Conservation (phyloP, 2,113 vertebrate genomes). For the Bubo scandiacus region DNA sequence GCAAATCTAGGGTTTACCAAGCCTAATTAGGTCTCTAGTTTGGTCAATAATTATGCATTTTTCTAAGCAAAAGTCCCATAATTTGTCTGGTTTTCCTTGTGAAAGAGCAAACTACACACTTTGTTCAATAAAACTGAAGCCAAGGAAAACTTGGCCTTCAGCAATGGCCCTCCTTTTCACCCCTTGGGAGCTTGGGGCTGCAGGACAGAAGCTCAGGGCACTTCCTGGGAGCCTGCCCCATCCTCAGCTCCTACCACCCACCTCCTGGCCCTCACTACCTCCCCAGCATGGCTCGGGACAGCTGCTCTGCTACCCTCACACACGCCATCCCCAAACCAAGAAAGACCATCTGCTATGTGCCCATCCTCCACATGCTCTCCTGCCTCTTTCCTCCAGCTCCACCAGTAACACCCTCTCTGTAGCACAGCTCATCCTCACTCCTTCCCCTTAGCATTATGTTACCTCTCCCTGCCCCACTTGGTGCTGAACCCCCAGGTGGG, state of each 20-base stretch:
- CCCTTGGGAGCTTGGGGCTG: background rate
- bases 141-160: background rate
- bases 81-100: background rate
- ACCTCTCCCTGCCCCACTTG: background rate
- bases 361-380: fast-evolving
- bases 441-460: background rate
- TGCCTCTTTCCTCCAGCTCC: background rate
- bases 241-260: background rate
- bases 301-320: background rate
- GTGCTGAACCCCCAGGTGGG: background rate
- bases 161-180: background rate
- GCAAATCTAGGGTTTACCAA: background rate
- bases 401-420: background rate
- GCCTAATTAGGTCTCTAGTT: background rate
- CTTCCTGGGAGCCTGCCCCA: background rate
- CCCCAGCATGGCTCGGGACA: fast-evolving
- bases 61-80: background rate
- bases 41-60: background rate
- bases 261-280: background rate
- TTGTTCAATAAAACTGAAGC: background rate
- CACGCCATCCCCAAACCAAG: background rate
- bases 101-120: background rate
- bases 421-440: background rate
- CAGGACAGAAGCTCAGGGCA: background rate
- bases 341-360: background rate